Base-by-base conservation (phyloP, 2,888 invertebrate genomes). In the Panorpa germanica region DNA sequence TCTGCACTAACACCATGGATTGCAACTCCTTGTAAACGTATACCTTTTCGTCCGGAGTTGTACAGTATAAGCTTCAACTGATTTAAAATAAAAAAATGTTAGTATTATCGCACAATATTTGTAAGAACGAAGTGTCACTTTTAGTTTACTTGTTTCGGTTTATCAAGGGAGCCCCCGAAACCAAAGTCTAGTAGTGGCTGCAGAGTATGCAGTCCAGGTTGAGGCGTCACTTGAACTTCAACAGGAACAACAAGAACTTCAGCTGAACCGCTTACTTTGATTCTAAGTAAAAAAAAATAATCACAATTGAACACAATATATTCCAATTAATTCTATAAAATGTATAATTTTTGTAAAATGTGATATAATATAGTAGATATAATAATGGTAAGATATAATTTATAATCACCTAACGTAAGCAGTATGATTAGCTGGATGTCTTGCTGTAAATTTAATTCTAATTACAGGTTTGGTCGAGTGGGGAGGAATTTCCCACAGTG, bases 401-500 rank as follows among this genome's bases (percentile, higher is more conserved):
- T 24, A 12, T 10, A 34, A 40, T 43, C 47, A 67, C 68, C 75
- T 72, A 46, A 86, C 73, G 45, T 78, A 86, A 19, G 82, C 77
- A 33, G 83, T 82, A 50, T 83, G 74, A 53, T 85, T 85, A 45
- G 73, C 76, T 46, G 75, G 75, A 40, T 64, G 60, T 41, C 69
- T 64, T 24, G 76, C 82, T 45, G 77, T 63, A 53, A 85, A 82
- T 44, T 70, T 70, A 39, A 91, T 75, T 41, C 77, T 68, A 57
- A 91, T 88, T 35, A 96, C 72, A 37, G 85, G 71, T 52, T 83
- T 85, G 25, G 80, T 70, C 49, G 78, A 69, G 54, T 76, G 82
- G 33, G 95, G 86, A 42, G 83, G 81, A 48, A 96, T 78, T 51
- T 80, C 72, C 93, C 93, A 91, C 43, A 85, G 57, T 43, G 71